Evolutionary conservation across 2,888 invertebrate species (phyloP).

Genomic region (Tetragnatha montana): DNA sequence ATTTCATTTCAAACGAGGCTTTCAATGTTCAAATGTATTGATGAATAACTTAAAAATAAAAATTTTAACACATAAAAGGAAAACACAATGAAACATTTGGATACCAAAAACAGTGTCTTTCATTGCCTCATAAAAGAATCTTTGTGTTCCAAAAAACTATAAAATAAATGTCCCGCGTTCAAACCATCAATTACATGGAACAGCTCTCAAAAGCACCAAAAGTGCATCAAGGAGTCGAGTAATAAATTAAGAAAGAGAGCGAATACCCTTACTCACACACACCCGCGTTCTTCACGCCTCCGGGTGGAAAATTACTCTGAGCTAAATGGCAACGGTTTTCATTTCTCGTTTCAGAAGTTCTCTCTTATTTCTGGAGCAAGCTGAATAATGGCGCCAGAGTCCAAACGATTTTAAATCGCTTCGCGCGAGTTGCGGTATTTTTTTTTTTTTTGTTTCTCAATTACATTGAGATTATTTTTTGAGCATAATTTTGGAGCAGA

Average conservation of each 20-base stretch:
- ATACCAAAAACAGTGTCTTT: neutral
- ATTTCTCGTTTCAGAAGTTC: slow-evolving; percentile 18
- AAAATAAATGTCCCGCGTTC: slow-evolving; percentile 26
- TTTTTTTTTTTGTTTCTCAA: neutral
- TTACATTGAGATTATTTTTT: neutral
- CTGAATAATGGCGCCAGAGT: slow-evolving; percentile 11
- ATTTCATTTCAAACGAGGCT: too few relatives aligned
- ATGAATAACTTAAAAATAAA: too few relatives aligned
- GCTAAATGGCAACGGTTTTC: slow-evolving; percentile 19
- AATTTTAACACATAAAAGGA: neutral
- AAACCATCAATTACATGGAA: slow-evolving; percentile 30
- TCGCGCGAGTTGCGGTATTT: neutral
- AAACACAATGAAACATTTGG: neutral
- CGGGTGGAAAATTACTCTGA: slow-evolving; percentile 24
- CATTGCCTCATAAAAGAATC: slow-evolving; percentile 34
- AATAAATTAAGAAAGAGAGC: neutral
- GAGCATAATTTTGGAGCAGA: neutral
- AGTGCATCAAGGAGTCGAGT: neutral
- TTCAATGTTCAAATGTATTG: too few relatives aligned
- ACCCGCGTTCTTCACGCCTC: slow-evolving; percentile 5
- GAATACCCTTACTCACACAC: neutral
- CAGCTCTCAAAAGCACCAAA: slow-evolving; percentile 19
- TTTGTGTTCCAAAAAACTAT: slow-evolving; percentile 18
- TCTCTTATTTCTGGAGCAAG: slow-evolving; percentile 1
- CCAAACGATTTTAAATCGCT: slow-evolving; percentile 19